Conservation (phyloP, 2,888 invertebrate species). For the Hypsopygia costalis region DNA sequence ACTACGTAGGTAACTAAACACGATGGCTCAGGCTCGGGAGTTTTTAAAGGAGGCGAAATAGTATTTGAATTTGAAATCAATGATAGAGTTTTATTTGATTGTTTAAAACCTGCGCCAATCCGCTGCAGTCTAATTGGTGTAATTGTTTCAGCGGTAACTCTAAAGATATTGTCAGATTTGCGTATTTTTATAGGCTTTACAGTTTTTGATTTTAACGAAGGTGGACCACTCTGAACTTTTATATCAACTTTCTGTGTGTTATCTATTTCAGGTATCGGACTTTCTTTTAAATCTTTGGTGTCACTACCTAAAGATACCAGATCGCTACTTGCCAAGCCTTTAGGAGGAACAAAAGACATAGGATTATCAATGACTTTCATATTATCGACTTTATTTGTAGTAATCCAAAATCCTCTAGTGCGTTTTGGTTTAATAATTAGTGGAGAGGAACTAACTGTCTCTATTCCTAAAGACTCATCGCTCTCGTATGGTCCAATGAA, state of each 20-base stretch:
- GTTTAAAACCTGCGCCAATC: not conserved
- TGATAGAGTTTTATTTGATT: too few species aligned
- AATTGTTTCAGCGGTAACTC: not conserved
- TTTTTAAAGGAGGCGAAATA: not conserved
- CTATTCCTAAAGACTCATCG: conserved; percentile 58
- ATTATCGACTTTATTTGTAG: conserved; percentile 59
- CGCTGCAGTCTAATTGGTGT: not conserved
- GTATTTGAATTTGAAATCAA: not conserved
- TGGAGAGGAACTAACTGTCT: conserved; percentile 46
- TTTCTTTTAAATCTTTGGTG: conserved; percentile 7
- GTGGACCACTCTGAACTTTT: too few species aligned
- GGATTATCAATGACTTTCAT: conserved; percentile 61
- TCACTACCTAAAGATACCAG: conserved; percentile 27
- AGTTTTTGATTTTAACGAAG: conserved; percentile 27
- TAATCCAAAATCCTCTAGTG: conserved; percentile 66
- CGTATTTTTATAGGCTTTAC: conserved; percentile 63
- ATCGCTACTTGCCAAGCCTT: conserved; percentile 15
- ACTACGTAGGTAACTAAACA: too few species aligned
- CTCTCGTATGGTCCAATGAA: conserved; percentile 69
- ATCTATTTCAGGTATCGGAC: conserved; percentile 10
- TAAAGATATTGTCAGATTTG: conserved; percentile 38
- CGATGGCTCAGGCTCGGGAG: not conserved
- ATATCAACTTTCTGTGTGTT: conserved; percentile 14
- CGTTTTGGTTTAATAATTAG: conserved; percentile 26
- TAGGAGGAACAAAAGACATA: conserved; percentile 47